Evolutionary conservation across 2,888 invertebrate genomes (phyloP).

Genomic region (Drosophila koepferae): DNA sequence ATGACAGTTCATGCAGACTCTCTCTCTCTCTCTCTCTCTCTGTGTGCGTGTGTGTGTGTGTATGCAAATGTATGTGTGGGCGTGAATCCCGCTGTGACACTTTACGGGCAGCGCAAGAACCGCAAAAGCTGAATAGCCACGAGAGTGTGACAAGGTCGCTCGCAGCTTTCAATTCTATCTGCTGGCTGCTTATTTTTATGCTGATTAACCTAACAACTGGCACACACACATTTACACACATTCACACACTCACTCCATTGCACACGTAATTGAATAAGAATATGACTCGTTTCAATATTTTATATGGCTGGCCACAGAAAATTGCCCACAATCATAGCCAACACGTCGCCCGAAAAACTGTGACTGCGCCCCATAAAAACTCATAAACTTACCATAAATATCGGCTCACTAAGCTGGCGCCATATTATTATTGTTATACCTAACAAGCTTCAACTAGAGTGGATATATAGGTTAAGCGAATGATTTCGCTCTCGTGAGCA

Average conservation of each 20-base stretch:
- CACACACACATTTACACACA: constrained; percentile 25
- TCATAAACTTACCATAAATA: constrained; percentile 72
- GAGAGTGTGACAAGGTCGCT: constrained; percentile 4
- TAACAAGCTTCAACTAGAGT: background rate
- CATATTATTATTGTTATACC: constrained; percentile 47
- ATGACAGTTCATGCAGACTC: constrained; percentile 35
- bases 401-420: constrained; percentile 51
- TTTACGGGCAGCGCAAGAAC: background rate
- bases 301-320: constrained; percentile 23
- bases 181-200: constrained; percentile 64
- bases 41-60: background rate
- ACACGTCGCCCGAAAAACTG: constrained; percentile 43
- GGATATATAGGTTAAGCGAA: constrained; percentile 13
- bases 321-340: constrained; percentile 58
- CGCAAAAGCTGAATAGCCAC: constrained; percentile 21
- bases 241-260: constrained; percentile 13
- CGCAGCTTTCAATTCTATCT: constrained; percentile 49
- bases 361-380: constrained; percentile 60
- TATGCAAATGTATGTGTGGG: constrained; percentile 22
- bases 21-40: background rate
- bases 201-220: constrained; percentile 68
- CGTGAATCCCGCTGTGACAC: constrained; percentile 61
- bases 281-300: constrained; percentile 60
- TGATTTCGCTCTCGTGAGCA: constrained; percentile 1
- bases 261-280: constrained; percentile 64